phyloP scores from a whole-genome alignment of 2,113 vertebrate genomes.

The Verasper variegatus region DNA sequence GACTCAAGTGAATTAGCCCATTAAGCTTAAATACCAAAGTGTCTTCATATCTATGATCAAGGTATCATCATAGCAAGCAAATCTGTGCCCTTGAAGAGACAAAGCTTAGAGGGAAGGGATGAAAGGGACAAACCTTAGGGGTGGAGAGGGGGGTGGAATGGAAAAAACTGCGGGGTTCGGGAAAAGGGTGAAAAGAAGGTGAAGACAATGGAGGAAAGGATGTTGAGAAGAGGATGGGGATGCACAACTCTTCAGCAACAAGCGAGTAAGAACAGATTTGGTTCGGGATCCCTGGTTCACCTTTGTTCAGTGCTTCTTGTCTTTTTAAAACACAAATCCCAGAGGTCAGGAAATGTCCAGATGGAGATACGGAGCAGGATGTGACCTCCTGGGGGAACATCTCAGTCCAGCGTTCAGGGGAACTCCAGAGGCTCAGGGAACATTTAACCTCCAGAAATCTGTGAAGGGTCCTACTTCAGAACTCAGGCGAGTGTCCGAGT shows the following conservation, averaged over 20 bases:
- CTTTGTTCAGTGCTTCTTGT: background rate
- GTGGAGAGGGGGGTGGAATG: background rate
- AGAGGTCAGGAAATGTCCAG: constrained; percentile 30
- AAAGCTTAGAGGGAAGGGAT: constrained; percentile 16
- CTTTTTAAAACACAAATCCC: constrained; percentile 21
- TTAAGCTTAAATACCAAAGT: constrained; percentile 62
- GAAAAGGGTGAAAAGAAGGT: constrained; percentile 7
- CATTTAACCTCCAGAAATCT: constrained; percentile 27
- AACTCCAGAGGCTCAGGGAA: constrained; percentile 30
- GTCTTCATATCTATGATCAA: constrained; percentile 48
- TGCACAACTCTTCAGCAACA: constrained; percentile 40
- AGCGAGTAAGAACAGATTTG: constrained; percentile 36
- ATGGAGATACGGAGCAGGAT: constrained; percentile 25
- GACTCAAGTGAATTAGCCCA: constrained; percentile 63
- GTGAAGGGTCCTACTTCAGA: constrained; percentile 31
- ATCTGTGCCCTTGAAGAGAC: constrained; percentile 48
- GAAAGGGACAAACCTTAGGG: constrained; percentile 25
- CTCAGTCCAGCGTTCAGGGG: constrained; percentile 20
- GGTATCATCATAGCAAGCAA: constrained; percentile 55
- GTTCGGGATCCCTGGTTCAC: constrained; percentile 46
- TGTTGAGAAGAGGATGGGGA: background rate
- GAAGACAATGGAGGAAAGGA: constrained; percentile 2
- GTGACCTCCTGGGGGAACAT: constrained; percentile 14
- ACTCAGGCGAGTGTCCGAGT: background rate
- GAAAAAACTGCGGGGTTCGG: constrained; percentile 16